Base-by-base conservation (phyloP, 2,113 vertebrate genomes). In the Amazona vittata region DNA sequence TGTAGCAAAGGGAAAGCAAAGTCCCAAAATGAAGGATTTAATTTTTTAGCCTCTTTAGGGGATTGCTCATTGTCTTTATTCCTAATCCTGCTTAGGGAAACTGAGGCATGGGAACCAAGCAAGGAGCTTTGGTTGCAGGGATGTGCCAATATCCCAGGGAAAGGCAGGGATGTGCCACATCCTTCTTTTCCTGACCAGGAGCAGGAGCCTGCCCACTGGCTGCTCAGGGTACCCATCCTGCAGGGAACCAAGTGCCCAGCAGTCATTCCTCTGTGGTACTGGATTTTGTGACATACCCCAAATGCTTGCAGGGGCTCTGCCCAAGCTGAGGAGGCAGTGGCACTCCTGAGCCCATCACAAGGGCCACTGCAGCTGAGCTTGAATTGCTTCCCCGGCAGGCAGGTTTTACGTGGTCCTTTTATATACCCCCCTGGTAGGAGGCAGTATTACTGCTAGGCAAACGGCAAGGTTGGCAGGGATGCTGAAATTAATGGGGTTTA, bases 381-480 rank as follows among this genome's bases (percentile, higher is more conserved):
- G 41, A 81, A 64, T 49, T 88, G 35, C 49, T 76, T 86, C n/a
- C 43, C 2, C 1, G 60, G 65, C 26, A 33, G 43, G 1, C 1
- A 70, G 43, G 22, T n/a, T 26, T 24, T 50, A 33, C 1, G 0
- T 10, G 46, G 41, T 50, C 12, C 53, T 8, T 0, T 53, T 68
- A 8, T 15, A 33, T 15, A 35, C 5, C 25, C 47, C 0, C 0
- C 29, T 3, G 11, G 22, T 53, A 37, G 33, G 62, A 28, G n/a
- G 49, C 44, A 24, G 15, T 31, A 43, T 53, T 64, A 1, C 22
- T 64, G 49, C 43, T 53, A 52, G 26, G 33, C 29, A 29, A 50
- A 33, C 41, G 39, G 6, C 8, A 35, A n/a, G 7, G 6, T 11
- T 52, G 46, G 12, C 28, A 63, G 22, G 26, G 49, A 44, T 31